Base-by-base conservation (phyloP, 2,113 vertebrate genomes). In the Phaethon lepturus region DNA sequence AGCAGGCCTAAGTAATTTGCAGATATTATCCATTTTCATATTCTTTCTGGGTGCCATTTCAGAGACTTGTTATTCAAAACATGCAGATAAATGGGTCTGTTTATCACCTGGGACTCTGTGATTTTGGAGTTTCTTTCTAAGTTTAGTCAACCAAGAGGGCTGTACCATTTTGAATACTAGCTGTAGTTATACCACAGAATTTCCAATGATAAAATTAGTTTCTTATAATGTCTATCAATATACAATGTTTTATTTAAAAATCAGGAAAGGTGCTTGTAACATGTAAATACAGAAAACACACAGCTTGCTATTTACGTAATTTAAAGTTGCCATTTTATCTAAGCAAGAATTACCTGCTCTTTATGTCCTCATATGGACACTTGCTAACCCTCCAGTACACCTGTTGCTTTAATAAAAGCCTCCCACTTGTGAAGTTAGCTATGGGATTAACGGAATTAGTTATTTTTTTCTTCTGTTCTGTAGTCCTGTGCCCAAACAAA, bases 351-450 rank as follows among this genome's bases (percentile, higher is more conserved):
- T 59, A 52, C 20, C 23, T 68, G 29, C 6, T 40, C 63, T 84
- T 68, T 44, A 29, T 75, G 47, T 38, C 35, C 25, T 86, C 14
- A 5, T 42, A 17, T 3, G 19, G 44, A 24, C 35, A 31, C 33
- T n/a, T 33, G n/a, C 45, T 75, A 56, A 45, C 29, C 25, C 31
- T 58, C 24, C 11, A 45, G 18, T 56, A 91, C 25, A 83, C 77
- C 16, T 90, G 78, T 93, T 92, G 62, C 85, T 92, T 92, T 79
- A 95, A 40, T 74, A n/a, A n/a, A n/a, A n/a, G n/a, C 49, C 33
- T 89, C 47, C 28, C 11, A 40, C 15, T 88, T 4, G 0, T 66
- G 67, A 73, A 73, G 38, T 63, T 68, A 78, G 17, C 22, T 28
- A 16, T 82, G 38, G 17, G 18, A 68, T 90, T 93, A 68, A 75